Conservation (phyloP, 2,888 invertebrate species). For the Apodemia mormo region DNA sequence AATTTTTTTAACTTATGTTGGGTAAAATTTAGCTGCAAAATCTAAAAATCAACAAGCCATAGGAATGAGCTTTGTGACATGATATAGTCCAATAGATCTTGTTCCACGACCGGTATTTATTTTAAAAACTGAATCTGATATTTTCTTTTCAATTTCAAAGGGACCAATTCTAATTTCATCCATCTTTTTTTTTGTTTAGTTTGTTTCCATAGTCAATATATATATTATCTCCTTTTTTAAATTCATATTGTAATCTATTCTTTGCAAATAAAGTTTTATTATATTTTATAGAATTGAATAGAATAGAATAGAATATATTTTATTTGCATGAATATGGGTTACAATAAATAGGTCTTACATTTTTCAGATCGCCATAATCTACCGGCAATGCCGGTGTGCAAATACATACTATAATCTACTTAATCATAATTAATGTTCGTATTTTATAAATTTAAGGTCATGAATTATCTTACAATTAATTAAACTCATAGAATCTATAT, state of each 20-base stretch:
- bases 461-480: too few relatives aligned
- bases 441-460: too few relatives aligned
- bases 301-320: too few relatives aligned
- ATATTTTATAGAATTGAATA: too few relatives aligned
- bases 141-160: constrained; percentile 28
- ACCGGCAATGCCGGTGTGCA: too few relatives aligned
- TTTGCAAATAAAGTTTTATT: constrained; percentile 28
- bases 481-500: too few relatives aligned
- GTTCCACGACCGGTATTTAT: constrained; percentile 28
- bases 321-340: too few relatives aligned
- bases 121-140: constrained; percentile 29
- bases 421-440: too few relatives aligned
- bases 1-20: too few relatives aligned
- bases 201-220: constrained; percentile 30
- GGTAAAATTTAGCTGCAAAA: background rate
- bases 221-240: constrained; percentile 28
- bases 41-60: constrained; percentile 12
- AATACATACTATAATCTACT: too few relatives aligned
- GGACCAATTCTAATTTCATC: constrained; percentile 30
- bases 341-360: too few relatives aligned
- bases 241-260: constrained; percentile 27
- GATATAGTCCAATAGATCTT: constrained; percentile 26
- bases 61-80: constrained; percentile 27
- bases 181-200: constrained; percentile 27
- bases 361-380: too few relatives aligned